Base-by-base conservation (phyloP, 2,888 invertebrate genomes). In the Cephus nigrinus region DNA sequence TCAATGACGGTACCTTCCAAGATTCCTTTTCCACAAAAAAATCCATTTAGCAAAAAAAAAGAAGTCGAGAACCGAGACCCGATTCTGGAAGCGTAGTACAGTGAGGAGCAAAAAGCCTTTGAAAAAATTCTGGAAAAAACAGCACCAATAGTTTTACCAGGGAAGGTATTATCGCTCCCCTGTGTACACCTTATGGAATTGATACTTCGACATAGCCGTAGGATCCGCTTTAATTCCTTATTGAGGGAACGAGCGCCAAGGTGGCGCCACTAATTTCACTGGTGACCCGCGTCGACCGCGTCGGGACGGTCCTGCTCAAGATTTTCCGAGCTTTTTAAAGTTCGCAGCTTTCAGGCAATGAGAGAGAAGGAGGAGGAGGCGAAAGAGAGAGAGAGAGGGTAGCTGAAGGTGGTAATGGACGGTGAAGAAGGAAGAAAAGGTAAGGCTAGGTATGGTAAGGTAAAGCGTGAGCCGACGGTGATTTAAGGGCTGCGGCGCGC, bases 401-500 rank as follows among this genome's bases (percentile, higher is more conserved):
- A 11, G 23, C 73, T 73, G 76, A 78, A 77, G 74, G 79, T 40
- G 40, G 40, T 40, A 40, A 40, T 40, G 40, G 40, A 40, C 40
- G 40, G 15, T 40, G 79, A 76, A 78, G 79, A 78, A 79, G 77
- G 78, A 34, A 36, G 35, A 73, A 75, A 36, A 68, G 68, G 68
- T 55, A 32, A 73, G 72, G 72, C 34, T 32, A 33, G 72, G 55
- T 55, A 31, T 15, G 75, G 75, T 68, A 71, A 35, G 68, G 72
- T 40, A 74, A 32, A 55, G 75, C 76, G 82, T 78, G 82, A 80
- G 84, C 80, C 82, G 79, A 81, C 82, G 77, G 87, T 89, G 86
- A 90, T 90, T 90, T 88, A 89, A 86, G 84, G 84, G 78, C 81
- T 80, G 81, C 76, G 82, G 81, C 77, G 82, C 83, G 86, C 86